A percentile compares a stretch with the other conserved stretches of the same genome.
Conservation (phyloP, 2,113 vertebrate species). For the Malaclemys terrapin region DNA sequence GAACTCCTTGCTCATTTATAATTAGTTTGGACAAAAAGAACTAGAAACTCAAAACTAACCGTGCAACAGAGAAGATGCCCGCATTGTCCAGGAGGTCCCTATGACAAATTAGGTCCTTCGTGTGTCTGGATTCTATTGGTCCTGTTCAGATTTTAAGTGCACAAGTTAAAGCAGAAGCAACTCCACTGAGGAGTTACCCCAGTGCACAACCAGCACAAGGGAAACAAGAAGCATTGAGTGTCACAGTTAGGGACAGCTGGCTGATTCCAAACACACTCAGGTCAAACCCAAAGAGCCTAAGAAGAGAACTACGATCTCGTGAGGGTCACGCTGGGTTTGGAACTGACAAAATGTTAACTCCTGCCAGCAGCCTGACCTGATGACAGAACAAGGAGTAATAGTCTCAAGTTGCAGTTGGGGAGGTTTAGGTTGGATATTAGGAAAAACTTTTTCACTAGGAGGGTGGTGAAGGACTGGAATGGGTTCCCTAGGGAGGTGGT, state of each 20-base stretch:
- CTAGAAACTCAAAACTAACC: neutral
- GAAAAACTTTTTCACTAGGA: too few species aligned
- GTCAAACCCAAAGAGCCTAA: neutral
- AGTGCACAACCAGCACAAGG: neutral
- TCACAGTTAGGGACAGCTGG: neutral
- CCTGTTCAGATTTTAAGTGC: neutral
- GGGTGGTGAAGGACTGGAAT: too few species aligned
- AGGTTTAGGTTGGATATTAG: too few species aligned
- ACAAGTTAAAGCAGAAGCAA: neutral
- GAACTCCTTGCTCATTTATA: neutral
- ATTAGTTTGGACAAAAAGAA: neutral
- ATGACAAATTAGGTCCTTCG: neutral
- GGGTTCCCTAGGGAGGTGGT: too few species aligned
- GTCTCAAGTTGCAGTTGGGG: too few species aligned
- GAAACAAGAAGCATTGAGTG: neutral
- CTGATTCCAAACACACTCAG: neutral
- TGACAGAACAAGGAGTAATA: too few species aligned
- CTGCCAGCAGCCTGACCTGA: neutral
- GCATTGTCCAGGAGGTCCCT: neutral
- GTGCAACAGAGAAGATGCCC: neutral
- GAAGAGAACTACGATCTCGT: neutral
- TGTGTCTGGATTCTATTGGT: neutral
- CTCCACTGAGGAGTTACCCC: neutral
- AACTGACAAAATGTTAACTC: neutral
- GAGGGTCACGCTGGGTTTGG: neutral